Evolutionary conservation across 1,140 invertebrate genomes (phyloP), one percentile per base, ranked within the genome.

Genomic region (Lordiphosa stackelbergi): DNA sequence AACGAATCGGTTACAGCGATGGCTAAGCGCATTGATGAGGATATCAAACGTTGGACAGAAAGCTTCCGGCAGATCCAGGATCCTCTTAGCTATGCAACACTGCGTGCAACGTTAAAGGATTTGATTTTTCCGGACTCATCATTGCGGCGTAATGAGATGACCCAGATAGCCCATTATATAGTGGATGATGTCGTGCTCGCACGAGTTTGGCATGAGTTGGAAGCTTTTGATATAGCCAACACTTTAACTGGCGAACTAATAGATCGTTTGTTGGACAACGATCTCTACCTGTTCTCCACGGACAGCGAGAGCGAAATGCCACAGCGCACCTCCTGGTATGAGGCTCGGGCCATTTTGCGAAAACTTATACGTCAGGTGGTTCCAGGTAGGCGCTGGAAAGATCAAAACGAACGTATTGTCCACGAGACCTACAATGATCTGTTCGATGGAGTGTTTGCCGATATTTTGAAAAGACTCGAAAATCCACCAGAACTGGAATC

Each of bases 1-100:
- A 78, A 89, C 10, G 62, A 87, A 7, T 90, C 92, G 34, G 89
- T 93, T 3, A 71, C 88, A 13, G 71, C 87, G 2, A 48, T 92
- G 43, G 91, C 92, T 4, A 86, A 88, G n/a, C 89, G 90, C 72
- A 89, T 93, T 36, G 92, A 94, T 70, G 8, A 5, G 9, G 75
- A 86, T 42, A 74, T 86, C 5, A 9, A 47, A 9, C 61, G 63
- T 68, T 90, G 77, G 87, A 90, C 69, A 85, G 89, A 47, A 78
- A 90, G 83, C 74, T 90, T 86, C 5, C 58, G 73, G 28, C 5
- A 42, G 2, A 47, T 75, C 1, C 81, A 86, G 34, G 79, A 64
- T 3, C 78, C 83, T 6, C 66, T 91, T 3, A 88, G 90, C 16
- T 89, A 90, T 59, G 90, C 54, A 0, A 46, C 60, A 0, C 28